These are phyloP conservation scores for Neodiprion pinetum DNA, from an alignment of 1,140 invertebrate species.

Conservation along the genomic window DNA sequence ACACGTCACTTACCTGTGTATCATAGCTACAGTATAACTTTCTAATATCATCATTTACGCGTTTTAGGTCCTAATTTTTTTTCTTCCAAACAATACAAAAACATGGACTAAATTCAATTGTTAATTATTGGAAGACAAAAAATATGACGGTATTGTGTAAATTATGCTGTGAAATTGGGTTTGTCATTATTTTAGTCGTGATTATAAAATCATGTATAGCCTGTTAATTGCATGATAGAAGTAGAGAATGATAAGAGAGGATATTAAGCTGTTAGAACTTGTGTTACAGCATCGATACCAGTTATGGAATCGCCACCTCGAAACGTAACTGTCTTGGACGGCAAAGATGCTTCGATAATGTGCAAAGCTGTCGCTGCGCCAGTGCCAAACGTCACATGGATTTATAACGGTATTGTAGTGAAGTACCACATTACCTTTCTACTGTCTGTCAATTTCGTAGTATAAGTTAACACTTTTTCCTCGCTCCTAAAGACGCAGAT, in stretches of 20 bases:
- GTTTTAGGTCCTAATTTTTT: no score
- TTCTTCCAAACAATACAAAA: no score
- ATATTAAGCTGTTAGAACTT: constrained; percentile 16
- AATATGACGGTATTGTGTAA: no score
- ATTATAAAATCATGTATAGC: no score
- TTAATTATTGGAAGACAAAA: no score
- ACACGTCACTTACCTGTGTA: neutral
- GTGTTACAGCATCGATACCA: constrained; percentile 78
- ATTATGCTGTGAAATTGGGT: no score
- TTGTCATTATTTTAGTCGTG: no score
- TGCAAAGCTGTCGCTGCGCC: constrained; percentile 90
- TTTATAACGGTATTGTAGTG: constrained; percentile 77
- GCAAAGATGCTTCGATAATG: constrained; percentile 86
- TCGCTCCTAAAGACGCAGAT: constrained; percentile 58
- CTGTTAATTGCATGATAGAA: neutral
- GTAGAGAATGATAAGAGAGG: constrained; percentile 10
- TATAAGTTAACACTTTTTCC: constrained; percentile 26
- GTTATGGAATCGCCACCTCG: constrained; percentile 82
- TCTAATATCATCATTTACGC: neutral
- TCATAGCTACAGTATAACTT: neutral
- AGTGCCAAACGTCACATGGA: constrained; percentile 90
- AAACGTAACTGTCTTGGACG: constrained; percentile 89
- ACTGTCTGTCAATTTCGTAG: constrained; percentile 32
- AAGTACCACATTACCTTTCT: constrained; percentile 16
- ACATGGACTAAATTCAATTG: no score